Conservation (phyloP, 1,140 invertebrate species). For the Paracyclopina nana region DNA sequence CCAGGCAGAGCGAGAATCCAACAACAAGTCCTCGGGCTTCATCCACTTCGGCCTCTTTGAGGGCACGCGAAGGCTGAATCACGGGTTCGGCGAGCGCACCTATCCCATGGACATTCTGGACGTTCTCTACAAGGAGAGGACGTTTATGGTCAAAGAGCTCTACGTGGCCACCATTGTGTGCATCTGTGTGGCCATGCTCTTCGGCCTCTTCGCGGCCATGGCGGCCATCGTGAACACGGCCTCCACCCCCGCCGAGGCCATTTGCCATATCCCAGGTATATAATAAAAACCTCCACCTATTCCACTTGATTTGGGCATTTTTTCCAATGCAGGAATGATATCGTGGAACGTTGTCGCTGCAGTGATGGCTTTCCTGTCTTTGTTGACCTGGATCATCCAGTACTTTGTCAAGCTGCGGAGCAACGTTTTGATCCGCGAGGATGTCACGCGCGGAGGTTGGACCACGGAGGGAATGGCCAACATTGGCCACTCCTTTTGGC, state of each 20-base stretch:
- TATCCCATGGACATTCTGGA: slow-evolving; percentile 3
- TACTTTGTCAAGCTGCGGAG: not conserved
- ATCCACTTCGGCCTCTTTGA: slow-evolving; percentile 4
- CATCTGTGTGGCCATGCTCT: slow-evolving; percentile 2
- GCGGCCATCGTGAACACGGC: not conserved
- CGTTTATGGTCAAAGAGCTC: slow-evolving; percentile 2
- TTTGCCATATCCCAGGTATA: slow-evolving; percentile 4
- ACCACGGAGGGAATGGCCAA: not conserved
- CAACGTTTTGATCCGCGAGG: slow-evolving; percentile 9
- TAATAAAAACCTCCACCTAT: not conserved
- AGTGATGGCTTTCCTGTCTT: not conserved
- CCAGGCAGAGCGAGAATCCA: not conserved
- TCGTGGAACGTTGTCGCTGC: not conserved
- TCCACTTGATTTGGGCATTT: not conserved
- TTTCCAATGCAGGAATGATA: not conserved
- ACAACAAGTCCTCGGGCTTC: not conserved
- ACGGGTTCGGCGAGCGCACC: slow-evolving; percentile 3
- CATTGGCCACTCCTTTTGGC: slow-evolving; percentile 1
- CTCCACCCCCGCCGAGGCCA: not conserved
- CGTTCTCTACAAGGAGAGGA: not conserved
- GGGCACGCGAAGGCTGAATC: not conserved
- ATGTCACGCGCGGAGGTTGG: not conserved
- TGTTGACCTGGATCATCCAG: not conserved
- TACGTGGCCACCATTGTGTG: not conserved
- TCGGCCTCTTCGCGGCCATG: not conserved